Percentiles rank a stretch among this genome's conserved stretches.
phyloP scores from a whole-genome alignment of 2,113 vertebrate genomes.

The Hirundichthys speculiger region DNA sequence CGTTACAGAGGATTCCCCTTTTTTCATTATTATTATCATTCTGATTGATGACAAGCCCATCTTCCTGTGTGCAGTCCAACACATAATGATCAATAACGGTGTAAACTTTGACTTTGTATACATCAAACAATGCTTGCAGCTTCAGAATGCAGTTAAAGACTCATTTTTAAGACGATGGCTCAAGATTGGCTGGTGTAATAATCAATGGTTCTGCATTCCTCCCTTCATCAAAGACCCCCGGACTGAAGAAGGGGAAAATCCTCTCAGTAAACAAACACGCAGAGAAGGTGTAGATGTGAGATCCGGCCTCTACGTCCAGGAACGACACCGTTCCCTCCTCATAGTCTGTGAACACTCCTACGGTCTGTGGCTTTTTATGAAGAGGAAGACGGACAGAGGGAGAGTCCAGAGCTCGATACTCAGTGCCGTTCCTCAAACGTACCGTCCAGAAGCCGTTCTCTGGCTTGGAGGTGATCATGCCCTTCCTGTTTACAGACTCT shows the following conservation, averaged over 20 bases:
- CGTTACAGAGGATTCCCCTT: too few species aligned
- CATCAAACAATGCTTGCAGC: not conserved
- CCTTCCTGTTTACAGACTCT: slow-evolving; percentile 78
- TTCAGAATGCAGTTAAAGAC: not conserved
- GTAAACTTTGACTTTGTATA: not conserved
- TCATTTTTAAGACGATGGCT: not conserved
- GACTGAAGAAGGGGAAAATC: slow-evolving; percentile 71
- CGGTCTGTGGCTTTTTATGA: slow-evolving; percentile 25
- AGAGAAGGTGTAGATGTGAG: slow-evolving; percentile 72
- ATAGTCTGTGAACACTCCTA: slow-evolving; percentile 72
- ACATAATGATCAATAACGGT: too few species aligned
- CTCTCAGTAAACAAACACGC: slow-evolving; percentile 59
- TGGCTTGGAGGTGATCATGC: slow-evolving; percentile 72
- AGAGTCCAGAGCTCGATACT: slow-evolving; percentile 75
- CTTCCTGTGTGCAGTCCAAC: too few species aligned
- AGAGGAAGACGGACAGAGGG: slow-evolving; percentile 53
- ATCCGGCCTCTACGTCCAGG: slow-evolving; percentile 48
- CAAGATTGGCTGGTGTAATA: slow-evolving; percentile 31
- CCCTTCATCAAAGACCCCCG: slow-evolving; percentile 55
- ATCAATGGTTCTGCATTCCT: slow-evolving; percentile 49
- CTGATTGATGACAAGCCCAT: too few species aligned
- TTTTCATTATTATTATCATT: too few species aligned
- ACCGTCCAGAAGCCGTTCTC: slow-evolving; percentile 81
- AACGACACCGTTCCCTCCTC: slow-evolving; percentile 67
- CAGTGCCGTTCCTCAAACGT: slow-evolving; percentile 69